A percentile compares a stretch with the other conserved stretches of the same genome.
phyloP scores from a whole-genome alignment of 2,888 invertebrate species.

The Zaprionus obscuricornis region DNA sequence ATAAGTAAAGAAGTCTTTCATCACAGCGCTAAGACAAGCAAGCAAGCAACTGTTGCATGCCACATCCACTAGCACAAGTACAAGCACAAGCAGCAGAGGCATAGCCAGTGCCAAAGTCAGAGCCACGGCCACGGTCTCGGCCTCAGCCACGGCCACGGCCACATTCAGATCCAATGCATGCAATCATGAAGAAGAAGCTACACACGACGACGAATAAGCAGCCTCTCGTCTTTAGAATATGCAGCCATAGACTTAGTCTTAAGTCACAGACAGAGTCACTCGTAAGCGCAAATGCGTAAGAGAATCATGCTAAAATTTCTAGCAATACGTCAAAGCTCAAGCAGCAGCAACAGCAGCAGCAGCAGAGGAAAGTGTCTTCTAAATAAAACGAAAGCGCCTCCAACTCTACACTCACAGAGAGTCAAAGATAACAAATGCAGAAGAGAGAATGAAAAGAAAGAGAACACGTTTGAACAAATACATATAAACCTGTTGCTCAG shows the following conservation, averaged over 20 bases:
- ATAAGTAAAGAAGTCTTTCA: constrained; percentile 83
- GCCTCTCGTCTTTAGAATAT: neutral
- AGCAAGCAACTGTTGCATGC: constrained; percentile 32
- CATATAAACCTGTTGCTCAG: constrained; percentile 61
- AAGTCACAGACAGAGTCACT: constrained; percentile 1
- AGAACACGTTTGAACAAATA: too few relatives aligned
- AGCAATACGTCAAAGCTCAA: constrained; percentile 46
- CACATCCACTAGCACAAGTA: neutral
- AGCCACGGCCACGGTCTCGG: too few relatives aligned
- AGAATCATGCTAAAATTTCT: constrained; percentile 40
- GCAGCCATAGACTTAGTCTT: neutral
- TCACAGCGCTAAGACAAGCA: constrained; percentile 34
- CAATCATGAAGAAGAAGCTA: constrained; percentile 12
- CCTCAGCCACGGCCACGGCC: too few relatives aligned
- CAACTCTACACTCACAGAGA: constrained; percentile 21
- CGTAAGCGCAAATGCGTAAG: constrained; percentile 32
- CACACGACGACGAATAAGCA: neutral
- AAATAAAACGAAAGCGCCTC: constrained; percentile 32
- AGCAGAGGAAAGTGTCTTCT: constrained; percentile 43
- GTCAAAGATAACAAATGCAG: neutral
- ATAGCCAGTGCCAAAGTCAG: too few relatives aligned
- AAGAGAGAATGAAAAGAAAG: constrained; percentile 7
- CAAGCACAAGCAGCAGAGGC: too few relatives aligned
- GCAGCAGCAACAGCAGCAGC: constrained; percentile 1
- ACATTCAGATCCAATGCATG: constrained; percentile 26